A percentile compares a stretch with the other conserved stretches of the same genome.
Conservation (phyloP, 2,797 vertebrate species). For the Bradypodion ventrale region DNA sequence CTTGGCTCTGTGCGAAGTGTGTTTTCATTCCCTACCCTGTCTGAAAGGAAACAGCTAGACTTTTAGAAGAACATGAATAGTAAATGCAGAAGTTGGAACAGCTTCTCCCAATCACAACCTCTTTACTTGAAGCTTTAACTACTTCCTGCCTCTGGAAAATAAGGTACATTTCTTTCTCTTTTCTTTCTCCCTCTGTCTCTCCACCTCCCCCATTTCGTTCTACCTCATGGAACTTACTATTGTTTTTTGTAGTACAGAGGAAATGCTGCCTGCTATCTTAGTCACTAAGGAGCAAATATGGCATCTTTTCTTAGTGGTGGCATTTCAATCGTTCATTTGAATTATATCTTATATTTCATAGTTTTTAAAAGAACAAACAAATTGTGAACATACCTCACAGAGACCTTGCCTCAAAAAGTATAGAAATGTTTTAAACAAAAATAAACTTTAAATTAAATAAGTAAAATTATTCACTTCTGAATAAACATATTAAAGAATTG, state of each 20-base stretch:
- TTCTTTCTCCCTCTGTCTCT: not conserved
- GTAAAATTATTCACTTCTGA: not conserved
- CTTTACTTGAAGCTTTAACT: not conserved
- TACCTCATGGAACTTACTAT: too few species aligned
- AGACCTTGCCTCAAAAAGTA: not conserved
- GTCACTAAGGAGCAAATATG: too few species aligned
- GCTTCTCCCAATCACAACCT: not conserved
- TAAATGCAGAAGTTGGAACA: slow-evolving; percentile 1
- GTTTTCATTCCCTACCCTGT: not conserved
- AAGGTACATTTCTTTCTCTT: not conserved
- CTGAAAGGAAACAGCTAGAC: slow-evolving; percentile 19
- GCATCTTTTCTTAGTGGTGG: too few species aligned
- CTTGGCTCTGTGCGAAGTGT: not conserved
- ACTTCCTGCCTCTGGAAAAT: slow-evolving; percentile 14
- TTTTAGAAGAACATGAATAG: slow-evolving; percentile 19
- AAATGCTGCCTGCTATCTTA: too few species aligned
- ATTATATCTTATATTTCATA: not conserved
- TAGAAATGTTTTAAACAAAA: not conserved
- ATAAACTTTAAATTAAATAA: not conserved
- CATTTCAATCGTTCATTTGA: too few species aligned
- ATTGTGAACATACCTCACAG: not conserved
- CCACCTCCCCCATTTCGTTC: too few species aligned
- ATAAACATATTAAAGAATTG: not conserved
- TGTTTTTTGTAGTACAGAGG: too few species aligned
- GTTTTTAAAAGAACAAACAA: not conserved